Base-by-base conservation (phyloP, 2,888 invertebrate species). In the Epinotia bilunana region DNA sequence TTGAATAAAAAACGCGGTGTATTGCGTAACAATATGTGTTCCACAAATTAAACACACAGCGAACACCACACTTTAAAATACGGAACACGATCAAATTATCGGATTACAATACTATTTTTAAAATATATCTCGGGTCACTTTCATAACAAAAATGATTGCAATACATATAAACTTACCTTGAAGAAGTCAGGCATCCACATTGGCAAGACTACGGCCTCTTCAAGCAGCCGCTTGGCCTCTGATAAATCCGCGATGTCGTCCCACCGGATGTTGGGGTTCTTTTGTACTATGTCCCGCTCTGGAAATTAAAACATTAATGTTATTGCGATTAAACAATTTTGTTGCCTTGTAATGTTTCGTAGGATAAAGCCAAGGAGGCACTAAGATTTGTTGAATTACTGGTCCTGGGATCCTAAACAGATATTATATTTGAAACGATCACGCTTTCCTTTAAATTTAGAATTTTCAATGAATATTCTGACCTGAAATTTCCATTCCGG, bases 161-260 rank as follows among this genome's bases (percentile, higher is more conserved):
- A 28, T 28, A 28, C 23, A 28, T 28, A 16, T 1, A 1, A 80
- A 82, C 83, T 83, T 91, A 97, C 99, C 94, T 97, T 99, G 91
- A 99, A 99, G 93, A 98, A 99, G 86, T 99, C 98, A 1, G 99
- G 99, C 97, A 99, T 99, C 95, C 98, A 96, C 96, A 99, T 97
- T 3, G 99, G 99, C 84, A 99, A 94, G 57, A 99, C 99, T 11
- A 99, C 99, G 43, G 99, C 99, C 92, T 99, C 99, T 88, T 99
- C 98, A 7, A 99, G 92, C 73, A 99, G 89, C 78, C 98, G 94
- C 89, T 98, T 98, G 7, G 98, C 98, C 88, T 98, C 98, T 12
- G 96, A 95, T 65, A 98, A 94, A 90, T 98, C 98, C 0, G 98
- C 98, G 86, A 98, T 98, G 87, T 98, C 98, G 83, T 97, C 98